Percentiles rank a stretch among this genome's conserved stretches.
Conservation (phyloP, 2,797 vertebrate genomes). For the Chiloscyllium punctatum region DNA sequence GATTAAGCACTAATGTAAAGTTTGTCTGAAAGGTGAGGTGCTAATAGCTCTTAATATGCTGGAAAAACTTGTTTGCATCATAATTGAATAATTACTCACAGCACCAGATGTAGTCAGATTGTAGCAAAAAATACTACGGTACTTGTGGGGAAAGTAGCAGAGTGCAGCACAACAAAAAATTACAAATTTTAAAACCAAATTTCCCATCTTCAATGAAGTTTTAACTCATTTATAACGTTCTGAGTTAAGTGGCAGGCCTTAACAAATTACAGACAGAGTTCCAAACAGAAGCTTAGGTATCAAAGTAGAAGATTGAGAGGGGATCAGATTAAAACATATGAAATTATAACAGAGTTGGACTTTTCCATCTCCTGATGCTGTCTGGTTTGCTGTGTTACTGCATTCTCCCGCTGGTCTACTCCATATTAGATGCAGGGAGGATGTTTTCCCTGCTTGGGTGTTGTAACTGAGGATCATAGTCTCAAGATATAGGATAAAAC, state of each 20-base stretch:
- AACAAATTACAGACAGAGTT: neutral
- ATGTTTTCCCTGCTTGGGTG: too few relatives aligned
- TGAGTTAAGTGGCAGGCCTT: neutral
- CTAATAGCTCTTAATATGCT: neutral
- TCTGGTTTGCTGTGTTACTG: too few relatives aligned
- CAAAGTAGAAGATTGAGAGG: too few relatives aligned
- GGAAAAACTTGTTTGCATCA: neutral
- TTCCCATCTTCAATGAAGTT: neutral
- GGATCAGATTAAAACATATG: too few relatives aligned
- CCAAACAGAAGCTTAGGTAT: neutral
- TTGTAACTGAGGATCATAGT: too few relatives aligned
- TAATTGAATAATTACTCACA: neutral
- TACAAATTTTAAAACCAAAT: neutral
- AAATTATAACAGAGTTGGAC: too few relatives aligned
- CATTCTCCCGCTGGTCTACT: too few relatives aligned
- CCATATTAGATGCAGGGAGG: too few relatives aligned
- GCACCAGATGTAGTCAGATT: neutral
- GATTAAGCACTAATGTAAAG: neutral
- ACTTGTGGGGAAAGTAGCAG: neutral
- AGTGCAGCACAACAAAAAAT: neutral
- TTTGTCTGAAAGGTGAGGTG: neutral
- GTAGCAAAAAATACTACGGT: neutral
- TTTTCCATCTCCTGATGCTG: too few relatives aligned
- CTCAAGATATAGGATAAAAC: too few relatives aligned
- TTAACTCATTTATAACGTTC: neutral